phyloP scores from a whole-genome alignment of 2,113 vertebrate species.

The Oenanthe melanoleuca region DNA sequence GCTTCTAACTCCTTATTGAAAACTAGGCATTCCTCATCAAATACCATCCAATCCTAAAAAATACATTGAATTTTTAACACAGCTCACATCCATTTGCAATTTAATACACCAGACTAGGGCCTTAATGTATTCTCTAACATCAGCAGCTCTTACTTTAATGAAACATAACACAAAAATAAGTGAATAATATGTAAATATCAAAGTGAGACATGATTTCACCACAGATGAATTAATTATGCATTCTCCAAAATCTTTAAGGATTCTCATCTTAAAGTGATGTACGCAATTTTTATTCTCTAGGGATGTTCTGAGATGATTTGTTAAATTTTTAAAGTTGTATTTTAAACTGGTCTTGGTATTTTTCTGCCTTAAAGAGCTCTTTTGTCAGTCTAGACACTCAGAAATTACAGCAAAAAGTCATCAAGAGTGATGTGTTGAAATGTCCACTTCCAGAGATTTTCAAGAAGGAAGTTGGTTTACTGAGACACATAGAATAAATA shows the following conservation, averaged over 20 bases:
- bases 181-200: not conserved
- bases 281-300: not conserved
- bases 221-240: not conserved
- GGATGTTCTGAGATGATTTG: not conserved
- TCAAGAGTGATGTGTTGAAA: not conserved
- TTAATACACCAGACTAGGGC: not conserved
- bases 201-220: not conserved
- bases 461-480: not conserved
- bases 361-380: not conserved
- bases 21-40: slow-evolving; percentile 78
- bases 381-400: not conserved
- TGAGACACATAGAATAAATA: not conserved
- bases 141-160: not conserved
- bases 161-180: not conserved
- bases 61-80: not conserved
- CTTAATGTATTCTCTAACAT: not conserved
- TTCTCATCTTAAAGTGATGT: not conserved
- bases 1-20: slow-evolving; percentile 78
- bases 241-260: not conserved
- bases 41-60: slow-evolving; percentile 83
- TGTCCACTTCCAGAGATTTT: not conserved
- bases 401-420: not conserved
- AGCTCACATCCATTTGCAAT: not conserved
- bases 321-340: not conserved
- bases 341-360: not conserved